Conservation (phyloP, 2,113 vertebrate genomes). For the Nettapus auritus region DNA sequence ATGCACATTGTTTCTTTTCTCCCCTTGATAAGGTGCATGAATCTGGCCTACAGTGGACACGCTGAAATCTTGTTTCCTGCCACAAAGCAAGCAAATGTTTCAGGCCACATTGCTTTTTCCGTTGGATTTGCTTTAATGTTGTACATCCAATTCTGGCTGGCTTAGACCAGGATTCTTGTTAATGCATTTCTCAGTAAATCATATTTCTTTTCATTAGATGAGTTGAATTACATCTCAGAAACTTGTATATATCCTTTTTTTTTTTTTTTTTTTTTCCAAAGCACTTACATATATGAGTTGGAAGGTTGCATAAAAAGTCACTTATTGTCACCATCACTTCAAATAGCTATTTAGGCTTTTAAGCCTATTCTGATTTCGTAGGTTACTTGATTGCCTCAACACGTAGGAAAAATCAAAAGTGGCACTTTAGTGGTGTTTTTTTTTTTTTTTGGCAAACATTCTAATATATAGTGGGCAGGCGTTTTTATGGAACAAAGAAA, state of each 20-base stretch:
- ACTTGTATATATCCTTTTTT: not conserved
- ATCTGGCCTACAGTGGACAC: not conserved
- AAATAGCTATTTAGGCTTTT: slow-evolving; percentile 72
- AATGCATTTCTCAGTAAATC: not conserved
- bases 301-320: not conserved
- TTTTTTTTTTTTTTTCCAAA: not conserved
- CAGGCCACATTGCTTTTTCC: not conserved
- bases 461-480: not conserved
- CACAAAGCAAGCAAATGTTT: not conserved
- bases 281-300: not conserved
- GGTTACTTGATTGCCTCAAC: slow-evolving; percentile 66
- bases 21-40: not conserved
- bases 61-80: not conserved
- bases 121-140: not conserved
- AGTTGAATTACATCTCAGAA: slow-evolving; percentile 39
- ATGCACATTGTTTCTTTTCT: not conserved
- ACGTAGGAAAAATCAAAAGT: slow-evolving; percentile 53
- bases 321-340: slow-evolving; percentile 52
- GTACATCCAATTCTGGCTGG: not conserved
- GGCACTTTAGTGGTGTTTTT: not conserved
- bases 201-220: slow-evolving; percentile 29
- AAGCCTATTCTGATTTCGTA: not conserved
- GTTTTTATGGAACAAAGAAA: not conserved
- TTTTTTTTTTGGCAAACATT: not conserved
- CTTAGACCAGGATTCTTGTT: not conserved